These are phyloP conservation scores for Drosophila nigromelanica DNA, from an alignment of 1,140 invertebrate genomes.

Conservation along the genomic window DNA sequence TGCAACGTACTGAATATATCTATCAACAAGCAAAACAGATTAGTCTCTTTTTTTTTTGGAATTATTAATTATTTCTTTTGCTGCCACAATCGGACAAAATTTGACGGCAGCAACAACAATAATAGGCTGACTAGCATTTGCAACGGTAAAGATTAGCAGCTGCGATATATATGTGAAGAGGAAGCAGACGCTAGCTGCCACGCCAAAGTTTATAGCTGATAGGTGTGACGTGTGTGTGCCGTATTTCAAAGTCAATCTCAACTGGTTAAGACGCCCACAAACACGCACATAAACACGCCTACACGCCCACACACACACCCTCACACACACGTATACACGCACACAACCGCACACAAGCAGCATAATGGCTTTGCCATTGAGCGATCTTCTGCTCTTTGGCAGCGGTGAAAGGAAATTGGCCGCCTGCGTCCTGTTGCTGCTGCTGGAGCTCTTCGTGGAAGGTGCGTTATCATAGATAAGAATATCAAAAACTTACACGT, in stretches of 20 bases:
- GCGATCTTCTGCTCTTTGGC: slow-evolving; percentile 70
- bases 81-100: slow-evolving; percentile 57
- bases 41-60: slow-evolving; percentile 1
- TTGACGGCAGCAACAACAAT: slow-evolving; percentile 39
- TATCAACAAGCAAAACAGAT: background rate
- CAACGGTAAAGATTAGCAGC: slow-evolving; percentile 51
- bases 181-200: slow-evolving; percentile 42
- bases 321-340: background rate
- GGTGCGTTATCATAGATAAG: slow-evolving; percentile 45
- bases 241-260: slow-evolving; percentile 14
- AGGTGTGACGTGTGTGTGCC: slow-evolving; percentile 51
- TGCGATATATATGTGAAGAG: slow-evolving; percentile 21
- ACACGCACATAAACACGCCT: slow-evolving; percentile 16
- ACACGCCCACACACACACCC: background rate
- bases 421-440: slow-evolving; percentile 71
- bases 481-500: slow-evolving; percentile 30
- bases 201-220: slow-evolving; percentile 41
- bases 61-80: too few species aligned
- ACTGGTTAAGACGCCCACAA: slow-evolving; percentile 58
- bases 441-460: slow-evolving; percentile 80
- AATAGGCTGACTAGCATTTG: slow-evolving; percentile 30
- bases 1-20: background rate
- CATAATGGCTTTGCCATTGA: slow-evolving; percentile 72
- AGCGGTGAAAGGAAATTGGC: slow-evolving; percentile 74
- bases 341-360: slow-evolving; percentile 13